These are phyloP conservation scores for Pseudomyrmex sp. DNA, from an alignment of 1,140 invertebrate genomes.

Conservation along the genomic window DNA sequence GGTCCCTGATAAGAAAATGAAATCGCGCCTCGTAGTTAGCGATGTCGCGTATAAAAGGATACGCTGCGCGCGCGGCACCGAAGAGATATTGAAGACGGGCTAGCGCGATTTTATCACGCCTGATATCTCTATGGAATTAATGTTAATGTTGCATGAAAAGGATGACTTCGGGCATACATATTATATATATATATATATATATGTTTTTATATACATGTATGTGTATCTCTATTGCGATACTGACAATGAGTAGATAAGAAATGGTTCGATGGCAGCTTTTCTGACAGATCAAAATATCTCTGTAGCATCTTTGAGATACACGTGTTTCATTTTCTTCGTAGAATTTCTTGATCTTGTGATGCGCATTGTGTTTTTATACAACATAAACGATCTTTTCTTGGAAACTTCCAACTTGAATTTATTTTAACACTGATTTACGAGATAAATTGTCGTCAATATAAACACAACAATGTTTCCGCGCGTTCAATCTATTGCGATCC, in stretches of 20 bases:
- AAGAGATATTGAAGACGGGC: slow-evolving; percentile 17
- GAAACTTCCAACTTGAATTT: not conserved
- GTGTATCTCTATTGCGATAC: too few species aligned
- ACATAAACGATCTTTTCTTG: not conserved
- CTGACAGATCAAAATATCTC: not conserved
- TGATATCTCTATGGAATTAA: slow-evolving; percentile 27
- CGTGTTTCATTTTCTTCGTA: too few species aligned
- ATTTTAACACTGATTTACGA: slow-evolving; percentile 1
- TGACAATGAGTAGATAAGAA: slow-evolving; percentile 1
- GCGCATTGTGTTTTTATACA: not conserved
- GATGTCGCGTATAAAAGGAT: slow-evolving; percentile 34
- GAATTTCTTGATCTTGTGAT: not conserved
- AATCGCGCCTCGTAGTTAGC: slow-evolving; percentile 46
- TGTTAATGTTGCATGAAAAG: slow-evolving; percentile 40
- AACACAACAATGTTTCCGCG: slow-evolving; percentile 24
- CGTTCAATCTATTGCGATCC: slow-evolving; percentile 45
- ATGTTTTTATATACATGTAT: not conserved
- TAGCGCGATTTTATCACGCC: slow-evolving; percentile 29
- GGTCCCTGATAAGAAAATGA: slow-evolving; percentile 42
- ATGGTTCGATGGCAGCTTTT: not conserved
- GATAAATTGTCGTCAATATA: slow-evolving; percentile 17
- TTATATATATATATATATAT: not conserved
- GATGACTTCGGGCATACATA: too few species aligned
- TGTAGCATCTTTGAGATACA: too few species aligned
- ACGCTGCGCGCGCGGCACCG: not conserved